Evolutionary conservation across 1,140 invertebrate genomes (phyloP), one percentile per base, ranked within the genome.

Genomic region (Caenorhabditis inopinata): DNA sequence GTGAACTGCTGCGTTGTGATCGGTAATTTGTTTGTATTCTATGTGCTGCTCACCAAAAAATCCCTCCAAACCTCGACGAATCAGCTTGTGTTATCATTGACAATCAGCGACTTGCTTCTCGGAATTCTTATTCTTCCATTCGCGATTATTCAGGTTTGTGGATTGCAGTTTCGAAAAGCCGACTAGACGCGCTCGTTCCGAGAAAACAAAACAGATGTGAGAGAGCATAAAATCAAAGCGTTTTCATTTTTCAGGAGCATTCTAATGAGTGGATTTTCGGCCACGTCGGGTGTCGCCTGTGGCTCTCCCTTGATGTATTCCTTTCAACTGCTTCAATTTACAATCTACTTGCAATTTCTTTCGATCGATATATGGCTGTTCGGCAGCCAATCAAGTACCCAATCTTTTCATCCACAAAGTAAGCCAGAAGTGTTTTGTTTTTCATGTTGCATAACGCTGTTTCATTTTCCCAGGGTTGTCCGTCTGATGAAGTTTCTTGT

Each of bases 241-340:
- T 16, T 47, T 27, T 16, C 14, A 25, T 45, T 58, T 82, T 86
- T 53, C 49, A 87, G 85, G 87, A 87, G 53, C 87, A 87, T 73
- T 82, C 81, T 9, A 74, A 68, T 23, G 77, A 74, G n/a, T 90
- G 90, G 90, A 74, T 87, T 12, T 90, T 90, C 76, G 89, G 89
- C 7, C 74, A 82, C 6, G 32, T 85, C 3, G 89, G 86, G 84
- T 90, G 90, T 77, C 84, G 83, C 48, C 82, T 89, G 16, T 90
- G 90, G 90, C 85, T 91, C 29, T 88, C 89, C 0, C 84, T 90
- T n/a, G 90, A 91, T 76, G 89, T 90, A 11, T 88, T 87, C 76
- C 77, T 91, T 3, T 89, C 86, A 83, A 90, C 90, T 12, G 89
- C 90, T 0, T 89, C 89, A 12, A 90, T 90, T 76, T 86, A 90